Percentiles rank a stretch among this genome's conserved stretches.
These are phyloP conservation scores for Phragmatobia fuliginosa DNA, from an alignment of 2,888 invertebrate genomes.

Conservation along the genomic window DNA sequence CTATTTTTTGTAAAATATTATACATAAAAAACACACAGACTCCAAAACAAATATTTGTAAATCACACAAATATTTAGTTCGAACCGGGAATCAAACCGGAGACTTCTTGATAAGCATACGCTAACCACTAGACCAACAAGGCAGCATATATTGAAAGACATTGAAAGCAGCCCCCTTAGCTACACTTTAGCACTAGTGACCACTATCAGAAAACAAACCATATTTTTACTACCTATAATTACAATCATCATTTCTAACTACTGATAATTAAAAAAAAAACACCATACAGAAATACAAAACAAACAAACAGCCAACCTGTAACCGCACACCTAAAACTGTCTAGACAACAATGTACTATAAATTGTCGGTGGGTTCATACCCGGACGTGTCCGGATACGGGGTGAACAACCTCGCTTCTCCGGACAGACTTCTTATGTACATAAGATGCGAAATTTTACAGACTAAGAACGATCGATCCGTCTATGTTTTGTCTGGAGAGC, in stretches of 20 bases:
- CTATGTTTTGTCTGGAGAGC: constrained; percentile 37
- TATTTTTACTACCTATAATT: too few species aligned
- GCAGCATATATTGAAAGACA: too few species aligned
- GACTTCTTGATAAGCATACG: too few species aligned
- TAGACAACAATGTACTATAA: constrained; percentile 28
- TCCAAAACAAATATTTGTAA: too few species aligned
- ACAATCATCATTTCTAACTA: not conserved
- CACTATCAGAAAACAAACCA: too few species aligned
- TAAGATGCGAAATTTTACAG: constrained; percentile 52
- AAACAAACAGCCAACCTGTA: constrained; percentile 3
- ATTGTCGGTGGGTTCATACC: constrained; percentile 17
- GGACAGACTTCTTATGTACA: constrained; percentile 43
- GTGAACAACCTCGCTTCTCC: constrained; percentile 19
- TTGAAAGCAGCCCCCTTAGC: too few species aligned
- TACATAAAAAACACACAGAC: too few species aligned
- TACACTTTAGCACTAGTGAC: too few species aligned
- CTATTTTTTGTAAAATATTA: too few species aligned
- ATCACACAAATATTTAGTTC: too few species aligned
- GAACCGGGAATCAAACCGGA: too few species aligned
- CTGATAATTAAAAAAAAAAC: not conserved
- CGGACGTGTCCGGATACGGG: constrained; percentile 37
- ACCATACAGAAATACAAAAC: not conserved
- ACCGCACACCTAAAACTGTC: constrained; percentile 15
- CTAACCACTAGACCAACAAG: too few species aligned
- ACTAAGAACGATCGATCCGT: constrained; percentile 46